These are phyloP conservation scores for Brachionus rubens DNA, from an alignment of 1,140 invertebrate species.

Conservation along the genomic window DNA sequence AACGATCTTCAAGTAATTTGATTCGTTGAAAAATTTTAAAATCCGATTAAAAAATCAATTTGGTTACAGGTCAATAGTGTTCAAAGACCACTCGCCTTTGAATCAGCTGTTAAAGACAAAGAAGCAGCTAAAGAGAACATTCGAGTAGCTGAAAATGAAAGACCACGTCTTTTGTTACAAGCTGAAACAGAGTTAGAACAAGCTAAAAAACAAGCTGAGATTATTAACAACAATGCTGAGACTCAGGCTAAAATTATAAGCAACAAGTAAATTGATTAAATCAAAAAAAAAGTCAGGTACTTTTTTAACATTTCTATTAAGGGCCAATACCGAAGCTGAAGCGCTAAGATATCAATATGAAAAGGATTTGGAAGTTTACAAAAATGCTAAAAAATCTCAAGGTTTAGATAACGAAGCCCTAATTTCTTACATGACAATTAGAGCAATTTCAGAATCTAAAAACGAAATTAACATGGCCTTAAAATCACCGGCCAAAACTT, in stretches of 20 bases:
- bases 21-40: background rate
- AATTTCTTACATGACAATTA: constrained; percentile 54
- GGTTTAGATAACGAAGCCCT: constrained; percentile 53
- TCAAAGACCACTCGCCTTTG: constrained; percentile 52
- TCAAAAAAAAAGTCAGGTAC: background rate
- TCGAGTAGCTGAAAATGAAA: constrained; percentile 52
- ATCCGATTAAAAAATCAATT: background rate
- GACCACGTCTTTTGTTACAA: constrained; percentile 51
- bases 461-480: constrained; percentile 54
- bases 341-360: constrained; percentile 52
- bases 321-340: constrained; percentile 53
- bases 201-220: constrained; percentile 48
- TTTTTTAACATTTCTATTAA: constrained; percentile 36
- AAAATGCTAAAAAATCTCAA: constrained; percentile 49
- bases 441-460: constrained; percentile 53
- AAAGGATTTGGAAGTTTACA: constrained; percentile 54
- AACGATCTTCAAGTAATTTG: constrained; percentile 55
- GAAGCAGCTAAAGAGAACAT: constrained; percentile 56
- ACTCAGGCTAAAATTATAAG: constrained; percentile 44
- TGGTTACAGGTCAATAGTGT: constrained; percentile 55
- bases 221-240: constrained; percentile 48
- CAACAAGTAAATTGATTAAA: constrained; percentile 46
- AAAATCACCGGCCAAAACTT: constrained; percentile 53
- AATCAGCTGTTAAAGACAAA: constrained; percentile 54
- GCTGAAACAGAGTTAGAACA: constrained; percentile 50